phyloP scores from a whole-genome alignment of 2,797 vertebrate genomes.

The Trachurus trachurus region DNA sequence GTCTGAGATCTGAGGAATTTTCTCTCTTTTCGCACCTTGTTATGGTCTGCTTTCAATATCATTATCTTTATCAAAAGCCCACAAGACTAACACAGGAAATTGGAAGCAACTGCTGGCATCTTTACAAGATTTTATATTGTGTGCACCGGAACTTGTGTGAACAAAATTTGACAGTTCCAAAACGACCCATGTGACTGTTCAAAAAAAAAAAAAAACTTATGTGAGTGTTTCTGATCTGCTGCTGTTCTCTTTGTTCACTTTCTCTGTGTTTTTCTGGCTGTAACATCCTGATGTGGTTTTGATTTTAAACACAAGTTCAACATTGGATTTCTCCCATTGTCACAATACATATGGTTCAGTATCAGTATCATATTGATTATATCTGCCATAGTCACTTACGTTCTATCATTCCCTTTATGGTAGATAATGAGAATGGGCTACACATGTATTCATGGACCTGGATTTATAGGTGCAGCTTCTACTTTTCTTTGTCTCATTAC shows the following conservation, averaged over 20 bases:
- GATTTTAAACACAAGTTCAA: background rate
- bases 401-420: too few relatives aligned
- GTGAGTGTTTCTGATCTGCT: constrained; percentile 27
- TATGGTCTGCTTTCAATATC: constrained; percentile 4
- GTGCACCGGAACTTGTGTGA: background rate
- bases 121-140: background rate
- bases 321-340: background rate
- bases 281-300: background rate
- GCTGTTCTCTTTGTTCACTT: constrained; percentile 1
- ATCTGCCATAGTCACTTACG: too few relatives aligned
- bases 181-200: background rate
- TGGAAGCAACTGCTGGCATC: background rate
- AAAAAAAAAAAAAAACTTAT: background rate
- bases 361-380: background rate
- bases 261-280: background rate
- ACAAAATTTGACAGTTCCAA: background rate
- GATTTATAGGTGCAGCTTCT: background rate
- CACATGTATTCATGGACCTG: too few relatives aligned
- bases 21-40: constrained; percentile 7
- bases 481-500: background rate
- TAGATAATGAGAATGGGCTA: too few relatives aligned
- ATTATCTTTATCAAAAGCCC: background rate
- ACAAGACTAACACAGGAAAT: background rate
- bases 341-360: background rate
- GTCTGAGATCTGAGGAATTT: constrained; percentile 21